These are phyloP conservation scores for Halocynthia aurantium DNA, from an alignment of 23 tunicate genomes.

Conservation along the genomic window DNA sequence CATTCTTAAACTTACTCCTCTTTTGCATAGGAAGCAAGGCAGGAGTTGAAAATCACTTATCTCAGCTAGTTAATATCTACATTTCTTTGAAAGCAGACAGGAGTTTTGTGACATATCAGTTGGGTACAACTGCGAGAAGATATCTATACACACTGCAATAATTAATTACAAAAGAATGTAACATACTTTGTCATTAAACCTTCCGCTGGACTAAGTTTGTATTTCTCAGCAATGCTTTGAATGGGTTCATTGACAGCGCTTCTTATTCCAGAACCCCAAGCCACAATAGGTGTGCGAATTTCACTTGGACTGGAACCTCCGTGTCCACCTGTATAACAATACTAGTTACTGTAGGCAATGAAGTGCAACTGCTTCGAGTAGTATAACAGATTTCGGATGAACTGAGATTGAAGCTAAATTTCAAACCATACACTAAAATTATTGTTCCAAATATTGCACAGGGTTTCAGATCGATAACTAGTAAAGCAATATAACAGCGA, in stretches of 20 bases:
- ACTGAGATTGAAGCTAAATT: too few species aligned
- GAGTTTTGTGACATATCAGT: too few species aligned
- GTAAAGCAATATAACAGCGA: too few species aligned
- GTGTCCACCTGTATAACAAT: conserved; percentile 24
- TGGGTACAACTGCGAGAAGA: background rate
- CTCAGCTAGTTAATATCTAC: too few species aligned
- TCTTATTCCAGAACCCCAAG: conserved; percentile 40
- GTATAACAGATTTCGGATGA: too few species aligned
- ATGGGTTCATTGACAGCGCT: background rate
- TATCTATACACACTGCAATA: background rate
- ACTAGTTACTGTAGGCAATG: background rate
- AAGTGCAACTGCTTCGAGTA: background rate
- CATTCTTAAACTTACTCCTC: too few species aligned
- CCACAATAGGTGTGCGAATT: conserved; percentile 29
- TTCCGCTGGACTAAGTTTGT: background rate
- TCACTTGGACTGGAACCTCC: conserved; percentile 21
- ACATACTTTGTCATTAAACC: background rate
- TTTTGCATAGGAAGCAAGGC: background rate
- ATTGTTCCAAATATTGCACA: too few species aligned
- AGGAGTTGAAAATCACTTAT: background rate
- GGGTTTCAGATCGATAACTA: too few species aligned
- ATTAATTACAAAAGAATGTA: background rate
- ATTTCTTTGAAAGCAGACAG: too few species aligned
- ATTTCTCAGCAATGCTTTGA: background rate
- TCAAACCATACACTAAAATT: too few species aligned